Evolutionary conservation across 1,140 invertebrate species (phyloP).

Genomic region (Ooceraea biroi): DNA sequence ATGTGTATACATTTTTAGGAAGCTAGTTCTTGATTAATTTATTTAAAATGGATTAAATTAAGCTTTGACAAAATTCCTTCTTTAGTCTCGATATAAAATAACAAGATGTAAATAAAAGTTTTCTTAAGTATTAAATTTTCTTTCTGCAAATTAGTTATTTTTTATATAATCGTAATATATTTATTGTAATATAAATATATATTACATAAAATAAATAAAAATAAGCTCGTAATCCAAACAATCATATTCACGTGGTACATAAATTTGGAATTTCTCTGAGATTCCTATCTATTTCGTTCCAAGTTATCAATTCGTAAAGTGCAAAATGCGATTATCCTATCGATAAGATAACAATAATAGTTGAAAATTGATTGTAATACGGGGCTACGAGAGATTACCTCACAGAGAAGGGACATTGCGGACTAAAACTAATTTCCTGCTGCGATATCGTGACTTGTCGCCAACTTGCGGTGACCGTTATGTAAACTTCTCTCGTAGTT

Average conservation of each 20-base stretch:
- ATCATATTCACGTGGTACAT: neutral
- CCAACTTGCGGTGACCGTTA: slow-evolving; percentile 49
- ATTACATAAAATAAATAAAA: slow-evolving; percentile 17
- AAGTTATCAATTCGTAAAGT: slow-evolving; percentile 31
- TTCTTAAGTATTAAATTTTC: too few species aligned
- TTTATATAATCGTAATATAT: too few species aligned
- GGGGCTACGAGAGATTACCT: slow-evolving; percentile 25
- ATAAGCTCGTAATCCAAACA: neutral
- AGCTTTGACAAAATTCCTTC: too few species aligned
- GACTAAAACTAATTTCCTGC: slow-evolving; percentile 56
- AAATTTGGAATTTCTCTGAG: slow-evolving; percentile 4
- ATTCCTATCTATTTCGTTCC: slow-evolving; percentile 22
- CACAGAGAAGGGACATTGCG: neutral
- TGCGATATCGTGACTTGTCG: slow-evolving; percentile 48
- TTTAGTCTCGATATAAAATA: neutral
- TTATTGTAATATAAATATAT: too few species aligned
- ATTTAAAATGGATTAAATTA: neutral
- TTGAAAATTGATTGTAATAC: slow-evolving; percentile 24
- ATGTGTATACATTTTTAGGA: too few species aligned
- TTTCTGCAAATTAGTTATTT: too few species aligned
- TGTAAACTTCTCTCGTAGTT: slow-evolving; percentile 52
- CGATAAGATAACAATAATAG: slow-evolving; percentile 40
- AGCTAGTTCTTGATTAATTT: too few species aligned
- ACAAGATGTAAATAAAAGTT: neutral
- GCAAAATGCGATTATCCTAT: slow-evolving; percentile 35